These are phyloP conservation scores for Chydorus sphaericus DNA, from an alignment of 2,888 invertebrate species.

Conservation along the genomic window DNA sequence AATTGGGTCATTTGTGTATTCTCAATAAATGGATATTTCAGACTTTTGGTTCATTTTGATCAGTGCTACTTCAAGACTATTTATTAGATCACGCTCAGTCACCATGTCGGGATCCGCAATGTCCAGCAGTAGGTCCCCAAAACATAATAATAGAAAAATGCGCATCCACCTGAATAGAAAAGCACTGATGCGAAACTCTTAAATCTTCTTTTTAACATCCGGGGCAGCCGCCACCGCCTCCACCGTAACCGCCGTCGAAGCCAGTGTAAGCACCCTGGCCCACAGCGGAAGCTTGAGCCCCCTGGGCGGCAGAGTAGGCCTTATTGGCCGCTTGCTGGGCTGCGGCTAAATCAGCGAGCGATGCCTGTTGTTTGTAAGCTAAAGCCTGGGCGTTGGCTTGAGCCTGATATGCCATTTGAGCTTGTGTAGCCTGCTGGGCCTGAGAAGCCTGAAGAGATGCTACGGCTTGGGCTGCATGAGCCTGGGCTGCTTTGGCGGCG, in stretches of 20 bases:
- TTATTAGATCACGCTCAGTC: no score
- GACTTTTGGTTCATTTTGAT: no score
- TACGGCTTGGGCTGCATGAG: slow-evolving; percentile 20
- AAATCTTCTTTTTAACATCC: neutral
- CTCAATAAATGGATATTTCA: no score
- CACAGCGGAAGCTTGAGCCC: slow-evolving; percentile 20
- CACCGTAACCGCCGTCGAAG: neutral
- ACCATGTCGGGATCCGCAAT: no score
- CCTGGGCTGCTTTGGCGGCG: slow-evolving; percentile 19
- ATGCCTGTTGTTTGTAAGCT: slow-evolving; percentile 21
- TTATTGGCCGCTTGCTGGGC: slow-evolving; percentile 20
- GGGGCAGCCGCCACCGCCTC: neutral
- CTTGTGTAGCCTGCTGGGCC: slow-evolving; percentile 20
- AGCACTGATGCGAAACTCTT: no score
- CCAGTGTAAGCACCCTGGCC: slow-evolving; percentile 19
- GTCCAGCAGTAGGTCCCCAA: no score
- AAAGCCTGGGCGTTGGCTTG: slow-evolving; percentile 22
- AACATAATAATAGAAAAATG: no score
- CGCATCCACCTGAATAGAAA: no score
- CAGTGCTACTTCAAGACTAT: no score
- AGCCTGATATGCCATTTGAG: slow-evolving; percentile 23
- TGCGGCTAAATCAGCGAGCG: slow-evolving; percentile 20
- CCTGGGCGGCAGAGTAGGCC: slow-evolving; percentile 20
- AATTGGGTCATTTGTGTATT: no score
- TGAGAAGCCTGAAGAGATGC: slow-evolving; percentile 21